Percentiles rank a stretch among this genome's conserved stretches.
Conservation (phyloP, 2,113 vertebrate species). For the Perca flavescens region DNA sequence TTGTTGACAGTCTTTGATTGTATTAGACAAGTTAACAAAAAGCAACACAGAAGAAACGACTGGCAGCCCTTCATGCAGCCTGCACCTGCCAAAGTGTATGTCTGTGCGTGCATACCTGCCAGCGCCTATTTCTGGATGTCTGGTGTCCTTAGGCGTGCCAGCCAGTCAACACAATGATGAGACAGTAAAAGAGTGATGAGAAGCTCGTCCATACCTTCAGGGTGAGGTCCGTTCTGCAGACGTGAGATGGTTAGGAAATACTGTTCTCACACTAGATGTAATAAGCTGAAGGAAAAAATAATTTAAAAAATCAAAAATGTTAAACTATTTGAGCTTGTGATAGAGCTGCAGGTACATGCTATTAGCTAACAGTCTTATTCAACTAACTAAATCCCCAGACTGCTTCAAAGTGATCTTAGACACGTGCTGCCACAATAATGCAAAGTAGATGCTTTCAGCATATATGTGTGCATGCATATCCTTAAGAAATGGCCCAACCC, state of each 20-base stretch:
- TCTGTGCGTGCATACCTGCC: slow-evolving; percentile 69
- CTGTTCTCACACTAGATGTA: slow-evolving; percentile 13
- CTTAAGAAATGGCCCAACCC: neutral
- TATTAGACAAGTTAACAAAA: slow-evolving; percentile 81
- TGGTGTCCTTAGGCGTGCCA: slow-evolving; percentile 65
- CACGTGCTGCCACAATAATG: neutral
- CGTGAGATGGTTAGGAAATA: slow-evolving; percentile 61
- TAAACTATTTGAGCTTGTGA: slow-evolving; percentile 4
- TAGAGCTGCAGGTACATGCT: slow-evolving; percentile 5
- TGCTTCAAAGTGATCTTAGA: slow-evolving; percentile 7
- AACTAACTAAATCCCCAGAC: slow-evolving; percentile 8
- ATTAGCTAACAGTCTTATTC: slow-evolving; percentile 5
- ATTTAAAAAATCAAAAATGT: neutral
- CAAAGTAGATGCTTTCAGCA: neutral
- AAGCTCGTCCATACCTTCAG: slow-evolving; percentile 63
- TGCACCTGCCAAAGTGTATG: slow-evolving; percentile 70
- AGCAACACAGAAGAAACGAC: slow-evolving; percentile 70
- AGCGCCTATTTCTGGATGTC: slow-evolving; percentile 55
- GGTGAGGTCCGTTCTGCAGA: slow-evolving; percentile 51
- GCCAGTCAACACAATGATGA: slow-evolving; percentile 70
- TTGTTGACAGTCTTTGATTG: slow-evolving; percentile 78
- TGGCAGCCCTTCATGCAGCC: slow-evolving; percentile 54
- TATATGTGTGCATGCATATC: neutral
- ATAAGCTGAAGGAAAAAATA: neutral
- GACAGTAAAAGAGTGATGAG: slow-evolving; percentile 76